Evolutionary conservation across 2,113 vertebrate species (phyloP).

Genomic region (Oryzias melastigma): DNA sequence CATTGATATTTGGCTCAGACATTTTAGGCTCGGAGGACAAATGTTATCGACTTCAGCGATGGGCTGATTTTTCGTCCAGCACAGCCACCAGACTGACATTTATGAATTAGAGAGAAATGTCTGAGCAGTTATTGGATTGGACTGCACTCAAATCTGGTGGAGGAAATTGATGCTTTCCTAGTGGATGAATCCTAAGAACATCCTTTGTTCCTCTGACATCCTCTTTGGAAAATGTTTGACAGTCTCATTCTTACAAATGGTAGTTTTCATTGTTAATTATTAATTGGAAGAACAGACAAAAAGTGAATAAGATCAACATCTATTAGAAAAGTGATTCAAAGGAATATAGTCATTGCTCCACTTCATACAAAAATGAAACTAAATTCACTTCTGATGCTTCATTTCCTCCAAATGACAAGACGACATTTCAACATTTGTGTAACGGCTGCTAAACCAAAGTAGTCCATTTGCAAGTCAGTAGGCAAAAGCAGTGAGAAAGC

Average conservation of each 20-base stretch:
- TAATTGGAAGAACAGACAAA: no score
- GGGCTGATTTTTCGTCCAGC: neutral
- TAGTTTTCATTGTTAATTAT: neutral
- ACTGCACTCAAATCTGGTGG: neutral
- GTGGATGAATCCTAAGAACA: neutral
- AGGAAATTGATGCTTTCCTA: neutral
- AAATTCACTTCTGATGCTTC: no score
- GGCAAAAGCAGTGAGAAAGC: neutral
- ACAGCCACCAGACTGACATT: slow-evolving; percentile 12
- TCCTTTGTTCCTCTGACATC: neutral
- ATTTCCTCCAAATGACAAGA: no score
- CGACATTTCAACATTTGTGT: no score
- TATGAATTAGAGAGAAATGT: slow-evolving; percentile 8
- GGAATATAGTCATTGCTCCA: no score
- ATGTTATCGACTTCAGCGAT: neutral
- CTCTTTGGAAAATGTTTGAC: neutral
- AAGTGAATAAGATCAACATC: no score
- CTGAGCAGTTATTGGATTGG: neutral
- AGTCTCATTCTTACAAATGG: neutral
- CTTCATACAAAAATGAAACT: no score
- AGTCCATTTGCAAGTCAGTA: no score
- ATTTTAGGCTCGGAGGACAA: slow-evolving; percentile 3
- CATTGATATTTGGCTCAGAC: slow-evolving; percentile 16
- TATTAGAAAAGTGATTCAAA: no score
- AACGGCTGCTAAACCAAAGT: no score